phyloP scores from a whole-genome alignment of 2,113 vertebrate genomes.

The Nothocercus julius region DNA sequence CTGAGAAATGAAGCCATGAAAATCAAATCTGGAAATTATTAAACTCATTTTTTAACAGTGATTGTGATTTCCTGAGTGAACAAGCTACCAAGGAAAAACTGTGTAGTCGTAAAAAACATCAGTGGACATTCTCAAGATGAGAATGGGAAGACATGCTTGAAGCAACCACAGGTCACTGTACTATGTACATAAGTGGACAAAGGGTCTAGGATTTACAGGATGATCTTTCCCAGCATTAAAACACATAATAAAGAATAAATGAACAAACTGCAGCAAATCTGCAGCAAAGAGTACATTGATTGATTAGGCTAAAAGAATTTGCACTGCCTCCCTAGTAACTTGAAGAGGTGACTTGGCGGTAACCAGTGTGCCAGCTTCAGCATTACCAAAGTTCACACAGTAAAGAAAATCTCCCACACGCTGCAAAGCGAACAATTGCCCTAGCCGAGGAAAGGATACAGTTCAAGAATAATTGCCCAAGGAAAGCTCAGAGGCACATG shows the following conservation, averaged over 20 bases:
- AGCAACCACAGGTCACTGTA: not conserved
- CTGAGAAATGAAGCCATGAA: not conserved
- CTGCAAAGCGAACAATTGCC: not conserved
- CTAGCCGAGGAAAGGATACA: not conserved
- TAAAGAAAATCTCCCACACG: not conserved
- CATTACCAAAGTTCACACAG: not conserved
- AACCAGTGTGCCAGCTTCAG: not conserved
- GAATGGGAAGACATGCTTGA: not conserved
- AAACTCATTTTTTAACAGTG: not conserved
- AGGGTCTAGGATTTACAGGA: not conserved
- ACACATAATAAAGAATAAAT: not conserved
- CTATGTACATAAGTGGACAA: not conserved
- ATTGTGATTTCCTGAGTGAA: not conserved
- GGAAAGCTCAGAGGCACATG: not conserved
- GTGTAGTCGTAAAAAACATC: not conserved
- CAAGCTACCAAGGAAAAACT: not conserved
- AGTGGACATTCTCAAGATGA: not conserved
- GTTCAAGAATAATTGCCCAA: not conserved
- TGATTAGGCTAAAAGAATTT: not conserved
- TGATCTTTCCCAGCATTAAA: not conserved
- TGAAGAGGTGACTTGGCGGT: not conserved
- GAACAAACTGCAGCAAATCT: not conserved
- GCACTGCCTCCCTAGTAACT: not conserved
- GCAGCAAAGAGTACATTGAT: accelerated
- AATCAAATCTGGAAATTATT: not conserved